Evolutionary conservation across 2,113 vertebrate species (phyloP).

Genomic region (Oreochromis tanganicae): DNA sequence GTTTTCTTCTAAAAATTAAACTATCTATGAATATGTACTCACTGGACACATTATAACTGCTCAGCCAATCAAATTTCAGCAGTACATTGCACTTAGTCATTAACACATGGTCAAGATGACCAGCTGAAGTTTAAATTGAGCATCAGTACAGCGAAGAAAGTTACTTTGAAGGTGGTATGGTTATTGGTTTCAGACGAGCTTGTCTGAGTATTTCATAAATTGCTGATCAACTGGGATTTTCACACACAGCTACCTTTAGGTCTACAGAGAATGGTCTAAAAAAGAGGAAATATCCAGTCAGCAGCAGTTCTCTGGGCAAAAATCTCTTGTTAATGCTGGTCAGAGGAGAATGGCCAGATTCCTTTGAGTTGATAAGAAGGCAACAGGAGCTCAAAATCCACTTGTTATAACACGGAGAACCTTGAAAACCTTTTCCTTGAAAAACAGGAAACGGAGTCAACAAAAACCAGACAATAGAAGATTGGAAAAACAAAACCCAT

Average conservation of each 20-base stretch:
- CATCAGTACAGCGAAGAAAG: not conserved
- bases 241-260: not conserved
- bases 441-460: not conserved
- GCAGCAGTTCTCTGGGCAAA: not conserved
- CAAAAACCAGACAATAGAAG: not conserved
- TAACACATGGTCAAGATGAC: not conserved
- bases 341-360: not conserved
- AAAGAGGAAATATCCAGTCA: not conserved
- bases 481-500: not conserved
- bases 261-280: not conserved
- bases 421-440: not conserved
- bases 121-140: not conserved
- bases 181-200: not conserved
- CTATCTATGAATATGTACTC: not conserved
- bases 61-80: not conserved
- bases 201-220: not conserved
- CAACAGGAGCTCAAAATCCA: not conserved
- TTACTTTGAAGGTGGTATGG: not conserved
- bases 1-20: not conserved
- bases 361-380: not conserved
- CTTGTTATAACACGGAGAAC: not conserved
- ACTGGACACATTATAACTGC: not conserved
- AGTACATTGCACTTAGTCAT: not conserved
- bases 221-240: not conserved
- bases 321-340: not conserved